Conservation (phyloP, 2,113 vertebrate genomes). For the Pomatorhinus ruficollis region DNA sequence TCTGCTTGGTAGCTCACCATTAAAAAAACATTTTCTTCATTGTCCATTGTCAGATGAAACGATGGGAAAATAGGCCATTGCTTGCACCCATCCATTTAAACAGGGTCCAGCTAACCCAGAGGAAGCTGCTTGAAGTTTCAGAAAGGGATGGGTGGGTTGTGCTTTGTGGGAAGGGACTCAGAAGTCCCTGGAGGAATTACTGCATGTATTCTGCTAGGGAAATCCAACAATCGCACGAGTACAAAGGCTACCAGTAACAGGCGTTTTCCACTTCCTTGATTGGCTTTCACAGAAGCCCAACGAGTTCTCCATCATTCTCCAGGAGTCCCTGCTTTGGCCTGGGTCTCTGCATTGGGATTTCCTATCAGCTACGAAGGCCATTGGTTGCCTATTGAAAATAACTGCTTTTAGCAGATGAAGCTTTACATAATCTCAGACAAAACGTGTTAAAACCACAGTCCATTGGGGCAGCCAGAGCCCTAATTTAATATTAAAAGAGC, state of each 20-base stretch:
- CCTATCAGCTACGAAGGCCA: neutral
- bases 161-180: neutral
- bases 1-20: neutral
- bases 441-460: neutral
- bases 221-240: constrained; percentile 20
- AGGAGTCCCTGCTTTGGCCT: neutral
- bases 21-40: neutral
- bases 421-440: neutral
- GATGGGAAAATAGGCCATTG: neutral
- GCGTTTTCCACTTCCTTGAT: constrained; percentile 17
- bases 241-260: constrained; percentile 22
- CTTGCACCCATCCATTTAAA: neutral
- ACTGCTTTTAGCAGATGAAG: neutral
- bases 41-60: constrained; percentile 9
- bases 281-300: neutral
- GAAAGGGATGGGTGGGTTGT: constrained; percentile 30
- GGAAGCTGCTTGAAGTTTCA: constrained; percentile 20
- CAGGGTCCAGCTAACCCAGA: neutral
- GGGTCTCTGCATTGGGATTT: constrained; percentile 9
- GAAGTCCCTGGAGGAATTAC: constrained; percentile 2
- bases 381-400: neutral
- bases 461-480: neutral
- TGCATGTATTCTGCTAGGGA: neutral
- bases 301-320: neutral
- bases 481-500: neutral